Percentiles rank a stretch among this genome's conserved stretches.
Conservation (phyloP, 2,888 invertebrate species). For the Orgyia antiqua region DNA sequence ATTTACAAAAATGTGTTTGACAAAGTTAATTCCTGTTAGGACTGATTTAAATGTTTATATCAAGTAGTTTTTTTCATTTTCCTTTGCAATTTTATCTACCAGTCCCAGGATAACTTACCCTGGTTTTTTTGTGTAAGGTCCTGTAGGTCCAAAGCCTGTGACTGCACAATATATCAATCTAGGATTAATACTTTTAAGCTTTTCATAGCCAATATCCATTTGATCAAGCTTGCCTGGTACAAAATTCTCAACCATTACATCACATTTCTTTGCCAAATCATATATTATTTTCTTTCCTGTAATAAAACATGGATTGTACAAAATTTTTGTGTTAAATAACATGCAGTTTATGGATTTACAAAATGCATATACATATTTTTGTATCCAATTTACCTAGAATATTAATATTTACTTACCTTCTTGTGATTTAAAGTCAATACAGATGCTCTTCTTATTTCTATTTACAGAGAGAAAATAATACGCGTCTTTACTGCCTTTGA, state of each 20-base stretch:
- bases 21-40: too few species aligned
- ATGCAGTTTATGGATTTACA: too few species aligned
- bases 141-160: slow-evolving; percentile 92
- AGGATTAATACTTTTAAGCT: slow-evolving; percentile 83
- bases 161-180: slow-evolving; percentile 94
- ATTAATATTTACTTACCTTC: slow-evolving; percentile 66
- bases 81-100: too few species aligned
- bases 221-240: slow-evolving; percentile 91
- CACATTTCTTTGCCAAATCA: slow-evolving; percentile 86
- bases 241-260: slow-evolving; percentile 96
- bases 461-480: slow-evolving; percentile 93
- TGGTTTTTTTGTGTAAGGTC: slow-evolving; percentile 91
- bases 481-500: slow-evolving; percentile 80
- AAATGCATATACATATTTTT: too few species aligned
- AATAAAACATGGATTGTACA: slow-evolving; percentile 16
- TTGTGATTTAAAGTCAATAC: slow-evolving; percentile 87
- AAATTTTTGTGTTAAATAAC: too few species aligned
- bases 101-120: too few species aligned
- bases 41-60: too few species aligned
- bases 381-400: too few species aligned
- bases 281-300: slow-evolving; percentile 78
- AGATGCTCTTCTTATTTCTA: slow-evolving; percentile 95
- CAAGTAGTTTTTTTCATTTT: too few species aligned
- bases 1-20: neutral
- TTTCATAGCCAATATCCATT: slow-evolving; percentile 88